Conservation (phyloP, 2,888 invertebrate genomes). For the Heliconius sara region DNA sequence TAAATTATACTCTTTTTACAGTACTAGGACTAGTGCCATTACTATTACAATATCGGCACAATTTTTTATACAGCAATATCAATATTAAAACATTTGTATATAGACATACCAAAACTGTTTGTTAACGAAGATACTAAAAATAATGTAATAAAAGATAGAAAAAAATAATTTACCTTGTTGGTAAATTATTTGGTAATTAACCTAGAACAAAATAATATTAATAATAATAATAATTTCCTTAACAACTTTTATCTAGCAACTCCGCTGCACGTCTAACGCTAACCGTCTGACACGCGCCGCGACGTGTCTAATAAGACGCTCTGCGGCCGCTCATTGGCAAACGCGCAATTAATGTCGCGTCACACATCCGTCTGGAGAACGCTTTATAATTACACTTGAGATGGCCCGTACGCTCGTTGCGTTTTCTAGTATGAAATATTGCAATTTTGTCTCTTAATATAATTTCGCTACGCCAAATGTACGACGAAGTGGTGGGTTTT, state of each 20-base stretch:
- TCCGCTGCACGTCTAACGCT: slow-evolving; percentile 52
- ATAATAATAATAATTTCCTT: neutral
- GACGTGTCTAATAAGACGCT: slow-evolving; percentile 79
- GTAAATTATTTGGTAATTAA: no score
- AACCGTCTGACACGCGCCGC: slow-evolving; percentile 66
- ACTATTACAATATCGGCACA: neutral
- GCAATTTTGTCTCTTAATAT: no score
- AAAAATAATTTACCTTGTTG: neutral
- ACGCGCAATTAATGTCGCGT: slow-evolving; percentile 70
- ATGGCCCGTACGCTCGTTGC: slow-evolving; percentile 32
- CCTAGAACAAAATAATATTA: neutral
- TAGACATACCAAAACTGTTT: neutral
- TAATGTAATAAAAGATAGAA: neutral
- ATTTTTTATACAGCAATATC: neutral
- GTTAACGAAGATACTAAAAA: neutral
- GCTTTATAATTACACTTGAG: slow-evolving; percentile 45
- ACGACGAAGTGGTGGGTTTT: no score
- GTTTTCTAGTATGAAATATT: neutral
- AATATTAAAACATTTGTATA: neutral
- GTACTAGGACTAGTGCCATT: no score
- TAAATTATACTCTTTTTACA: no score
- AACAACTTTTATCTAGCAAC: slow-evolving; percentile 44
- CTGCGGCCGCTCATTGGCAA: slow-evolving; percentile 69
- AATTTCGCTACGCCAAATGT: no score
- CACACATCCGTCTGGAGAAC: slow-evolving; percentile 56